Conservation (phyloP, 2,113 vertebrate genomes). For the Archocentrus centrarchus region DNA sequence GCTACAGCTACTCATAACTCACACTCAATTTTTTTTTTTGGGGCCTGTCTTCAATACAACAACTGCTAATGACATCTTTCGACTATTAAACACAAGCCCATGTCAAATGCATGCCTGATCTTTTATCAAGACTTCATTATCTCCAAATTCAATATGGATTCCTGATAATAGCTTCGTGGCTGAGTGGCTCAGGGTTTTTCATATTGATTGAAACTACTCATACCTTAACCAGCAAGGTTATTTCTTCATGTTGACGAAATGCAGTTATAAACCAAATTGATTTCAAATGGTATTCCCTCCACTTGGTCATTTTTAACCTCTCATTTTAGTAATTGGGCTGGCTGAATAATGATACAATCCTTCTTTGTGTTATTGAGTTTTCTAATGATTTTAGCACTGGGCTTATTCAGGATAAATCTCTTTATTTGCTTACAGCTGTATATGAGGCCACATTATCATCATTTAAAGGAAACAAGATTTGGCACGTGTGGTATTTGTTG, state of each 20-base stretch:
- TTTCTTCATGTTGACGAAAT: constrained; percentile 16
- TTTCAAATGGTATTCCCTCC: constrained; percentile 2
- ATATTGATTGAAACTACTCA: constrained; percentile 11
- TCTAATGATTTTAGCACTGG: neutral
- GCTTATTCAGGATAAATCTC: neutral
- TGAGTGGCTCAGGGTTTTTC: neutral
- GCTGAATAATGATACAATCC: neutral
- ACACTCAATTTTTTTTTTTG: neutral
- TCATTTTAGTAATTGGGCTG: neutral
- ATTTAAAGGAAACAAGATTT: neutral
- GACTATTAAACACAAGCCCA: constrained; percentile 17
- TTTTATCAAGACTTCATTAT: constrained; percentile 29
- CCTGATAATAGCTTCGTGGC: constrained; percentile 21
- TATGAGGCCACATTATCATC: neutral
- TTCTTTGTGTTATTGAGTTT: neutral
- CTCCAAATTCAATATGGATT: constrained; percentile 35
- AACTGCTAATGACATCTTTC: neutral
- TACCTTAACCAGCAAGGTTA: neutral
- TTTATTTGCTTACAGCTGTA: neutral
- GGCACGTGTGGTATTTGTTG: neutral
- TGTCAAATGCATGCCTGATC: constrained; percentile 18
- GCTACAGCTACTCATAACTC: neutral
- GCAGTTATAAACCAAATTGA: constrained; percentile 1
- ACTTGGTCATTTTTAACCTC: constrained; percentile 11
- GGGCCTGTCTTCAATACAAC: neutral